These are phyloP conservation scores for Dioctria rufipes DNA, from an alignment of 2,888 invertebrate species.

Conservation along the genomic window DNA sequence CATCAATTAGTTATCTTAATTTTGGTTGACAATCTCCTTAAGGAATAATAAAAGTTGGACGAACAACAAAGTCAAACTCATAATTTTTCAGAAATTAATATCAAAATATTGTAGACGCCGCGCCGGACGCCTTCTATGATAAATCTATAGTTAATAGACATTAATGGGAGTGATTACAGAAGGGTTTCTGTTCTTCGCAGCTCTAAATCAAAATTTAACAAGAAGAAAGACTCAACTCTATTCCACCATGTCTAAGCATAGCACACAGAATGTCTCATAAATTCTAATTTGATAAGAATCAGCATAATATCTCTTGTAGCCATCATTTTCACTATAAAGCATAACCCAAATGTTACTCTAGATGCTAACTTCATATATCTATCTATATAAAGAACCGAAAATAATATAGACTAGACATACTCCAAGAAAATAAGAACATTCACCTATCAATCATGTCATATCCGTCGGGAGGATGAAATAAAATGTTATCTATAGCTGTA, in stretches of 20 bases:
- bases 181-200: no score
- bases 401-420: neutral
- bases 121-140: no score
- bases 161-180: no score
- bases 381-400: neutral
- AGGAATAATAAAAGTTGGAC: no score
- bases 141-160: no score
- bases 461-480: neutral
- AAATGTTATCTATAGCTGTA: neutral
- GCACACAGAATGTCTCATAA: neutral
- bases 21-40: no score
- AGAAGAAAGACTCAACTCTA: no score
- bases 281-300: conserved; percentile 13
- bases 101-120: no score
- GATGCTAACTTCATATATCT: neutral
- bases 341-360: neutral
- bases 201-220: no score
- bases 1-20: no score
- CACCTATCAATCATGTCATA: conserved; percentile 20
- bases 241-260: neutral
- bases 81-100: no score
- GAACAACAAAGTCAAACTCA: no score
- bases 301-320: neutral
- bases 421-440: neutral
- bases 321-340: neutral